These are phyloP conservation scores for Malurus melanocephalus DNA, from an alignment of 2,113 vertebrate genomes.

Conservation along the genomic window DNA sequence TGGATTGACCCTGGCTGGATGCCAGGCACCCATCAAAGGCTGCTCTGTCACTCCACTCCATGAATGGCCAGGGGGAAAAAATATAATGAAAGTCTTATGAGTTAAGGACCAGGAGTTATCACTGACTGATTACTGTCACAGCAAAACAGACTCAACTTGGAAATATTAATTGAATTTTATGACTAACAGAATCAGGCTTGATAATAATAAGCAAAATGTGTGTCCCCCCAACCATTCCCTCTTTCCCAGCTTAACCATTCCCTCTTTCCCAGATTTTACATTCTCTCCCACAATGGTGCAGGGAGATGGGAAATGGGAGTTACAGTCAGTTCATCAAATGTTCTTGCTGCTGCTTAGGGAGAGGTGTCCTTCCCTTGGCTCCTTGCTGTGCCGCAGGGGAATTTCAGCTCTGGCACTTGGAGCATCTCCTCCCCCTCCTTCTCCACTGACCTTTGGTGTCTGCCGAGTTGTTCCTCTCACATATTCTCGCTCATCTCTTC, in stretches of 20 bases:
- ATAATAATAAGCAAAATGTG: background rate
- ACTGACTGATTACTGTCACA: background rate
- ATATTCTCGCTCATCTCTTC: background rate
- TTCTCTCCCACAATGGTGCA: background rate
- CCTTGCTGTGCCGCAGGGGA: background rate
- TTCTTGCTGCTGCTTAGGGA: background rate
- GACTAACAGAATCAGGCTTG: background rate
- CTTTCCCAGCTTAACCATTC: background rate
- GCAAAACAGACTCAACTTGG: background rate
- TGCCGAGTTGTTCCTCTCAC: background rate
- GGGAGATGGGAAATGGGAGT: background rate
- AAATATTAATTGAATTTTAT: background rate
- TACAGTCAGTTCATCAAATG: background rate
- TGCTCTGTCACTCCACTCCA: background rate
- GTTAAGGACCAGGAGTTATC: background rate
- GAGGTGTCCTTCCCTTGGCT: background rate
- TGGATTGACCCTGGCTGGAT: background rate
- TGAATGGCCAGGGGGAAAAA: background rate
- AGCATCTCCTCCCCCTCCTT: background rate
- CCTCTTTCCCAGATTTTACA: background rate
- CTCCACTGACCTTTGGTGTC: background rate
- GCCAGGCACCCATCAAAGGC: background rate
- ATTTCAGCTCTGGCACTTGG: background rate
- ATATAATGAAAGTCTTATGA: background rate
- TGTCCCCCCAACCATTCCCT: background rate